These are phyloP conservation scores for Rhyacophila brunnea DNA, from an alignment of 1,140 invertebrate genomes.

Conservation along the genomic window DNA sequence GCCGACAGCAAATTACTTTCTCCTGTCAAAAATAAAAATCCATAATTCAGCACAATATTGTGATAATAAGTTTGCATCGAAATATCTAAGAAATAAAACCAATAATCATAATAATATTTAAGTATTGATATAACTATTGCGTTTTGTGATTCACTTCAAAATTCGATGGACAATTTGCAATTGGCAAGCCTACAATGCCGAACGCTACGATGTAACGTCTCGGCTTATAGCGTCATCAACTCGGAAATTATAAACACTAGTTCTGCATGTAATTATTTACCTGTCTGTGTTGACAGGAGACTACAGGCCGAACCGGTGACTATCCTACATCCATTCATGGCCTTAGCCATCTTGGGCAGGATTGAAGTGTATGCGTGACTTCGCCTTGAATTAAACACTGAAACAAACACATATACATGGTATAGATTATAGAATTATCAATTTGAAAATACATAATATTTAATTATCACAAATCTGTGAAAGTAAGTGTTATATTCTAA, in stretches of 20 bases:
- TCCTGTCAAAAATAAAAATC: background rate
- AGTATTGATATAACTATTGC: too few species aligned
- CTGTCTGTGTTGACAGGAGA: slow-evolving; percentile 25
- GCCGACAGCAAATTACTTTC: slow-evolving; percentile 24
- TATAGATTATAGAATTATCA: background rate
- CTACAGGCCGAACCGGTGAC: slow-evolving; percentile 37
- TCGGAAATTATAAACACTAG: too few species aligned
- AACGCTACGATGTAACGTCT: too few species aligned
- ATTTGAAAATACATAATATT: too few species aligned
- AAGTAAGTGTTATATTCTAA: background rate
- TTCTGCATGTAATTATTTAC: too few species aligned
- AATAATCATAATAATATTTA: too few species aligned
- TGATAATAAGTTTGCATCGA: too few species aligned
- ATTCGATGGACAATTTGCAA: too few species aligned
- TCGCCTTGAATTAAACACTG: slow-evolving; percentile 60
- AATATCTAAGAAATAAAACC: too few species aligned
- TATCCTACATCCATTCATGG: slow-evolving; percentile 15
- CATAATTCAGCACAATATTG: background rate
- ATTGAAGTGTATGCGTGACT: slow-evolving; percentile 60
- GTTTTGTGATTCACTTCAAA: too few species aligned
- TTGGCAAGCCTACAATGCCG: too few species aligned
- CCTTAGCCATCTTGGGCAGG: slow-evolving; percentile 44
- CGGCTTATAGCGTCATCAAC: too few species aligned
- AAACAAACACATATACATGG: slow-evolving; percentile 34
- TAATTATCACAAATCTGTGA: background rate